Evolutionary conservation across 2,888 invertebrate species (phyloP), one percentile per base, ranked within the genome.

Genomic region (Amiota mariae): DNA sequence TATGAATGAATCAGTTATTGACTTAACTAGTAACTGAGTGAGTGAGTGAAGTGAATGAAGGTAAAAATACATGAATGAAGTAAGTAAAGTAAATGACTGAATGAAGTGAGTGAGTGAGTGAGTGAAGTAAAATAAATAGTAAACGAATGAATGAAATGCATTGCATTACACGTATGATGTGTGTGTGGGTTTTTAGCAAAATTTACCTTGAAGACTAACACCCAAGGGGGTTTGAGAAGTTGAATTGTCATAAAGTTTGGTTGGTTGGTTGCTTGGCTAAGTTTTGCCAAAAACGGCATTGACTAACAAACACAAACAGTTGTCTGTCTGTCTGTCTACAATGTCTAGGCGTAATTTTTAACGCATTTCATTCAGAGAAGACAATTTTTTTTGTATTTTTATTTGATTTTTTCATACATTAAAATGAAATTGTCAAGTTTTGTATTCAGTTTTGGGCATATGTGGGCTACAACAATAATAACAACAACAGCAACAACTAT

Each of bases 21-120:
- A 48, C 13, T 49, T 15, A 54, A 24, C 24, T 24, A 36, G 73
- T 72, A 76, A 81, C 73, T 75, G 81, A 66, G 72, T 73, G 72
- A 70, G 46, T 18, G 13, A 54, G n/a, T 13, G 15, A 4, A 73
- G 20, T 63, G 81, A 77, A 74, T 73, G 80, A 77, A 59, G 71
- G n/a, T n/a, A n/a, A 24, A 24, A 24, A 24, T 24, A 24, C 3
- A 3, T 24, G 24, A 24, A 24, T 24, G 24, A 72, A 70, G 46
- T 18, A 20, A 54, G 15, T n/a, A 20, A 6, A 73, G n/a, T 48
- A 70, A 63, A 70, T 80, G 61, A 59, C 73, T 63, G 81, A 77
- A 75, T 73, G 81, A 77, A 59, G 71, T 79, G 73, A 68, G 68
- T 68, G 68, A 18, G 13, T 68, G 68, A 54, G 18, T 68, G 51